A percentile compares a stretch with the other conserved stretches of the same genome.
These are phyloP conservation scores for Epizoanthus fatuus DNA, from an alignment of 92 coral and sea anemone species.

Conservation along the genomic window DNA sequence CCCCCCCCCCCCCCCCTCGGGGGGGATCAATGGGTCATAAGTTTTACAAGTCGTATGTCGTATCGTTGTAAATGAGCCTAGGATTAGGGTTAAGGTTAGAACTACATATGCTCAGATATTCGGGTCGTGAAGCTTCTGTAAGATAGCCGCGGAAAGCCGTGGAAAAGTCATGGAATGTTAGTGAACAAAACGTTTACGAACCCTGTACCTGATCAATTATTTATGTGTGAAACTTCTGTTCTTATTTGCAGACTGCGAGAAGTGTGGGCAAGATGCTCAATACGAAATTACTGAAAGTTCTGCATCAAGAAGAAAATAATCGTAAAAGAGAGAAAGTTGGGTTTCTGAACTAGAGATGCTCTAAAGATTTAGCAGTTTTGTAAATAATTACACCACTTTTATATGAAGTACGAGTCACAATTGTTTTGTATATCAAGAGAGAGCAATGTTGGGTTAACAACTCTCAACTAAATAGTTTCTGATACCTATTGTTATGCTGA, in stretches of 20 bases:
- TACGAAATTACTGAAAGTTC: slow-evolving; percentile 78
- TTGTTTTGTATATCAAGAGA: too few species aligned
- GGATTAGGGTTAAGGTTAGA: too few species aligned
- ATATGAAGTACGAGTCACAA: too few species aligned
- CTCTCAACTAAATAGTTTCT: too few species aligned
- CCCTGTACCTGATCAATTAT: background rate
- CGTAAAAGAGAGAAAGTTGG: slow-evolving; percentile 87
- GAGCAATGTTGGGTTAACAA: too few species aligned
- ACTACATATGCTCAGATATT: too few species aligned
- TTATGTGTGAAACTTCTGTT: background rate
- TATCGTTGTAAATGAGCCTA: too few species aligned
- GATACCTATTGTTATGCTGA: too few species aligned
- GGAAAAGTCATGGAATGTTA: background rate
- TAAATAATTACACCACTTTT: background rate
- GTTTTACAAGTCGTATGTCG: too few species aligned
- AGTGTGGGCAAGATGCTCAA: slow-evolving; percentile 85
- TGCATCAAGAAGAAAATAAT: slow-evolving; percentile 78
- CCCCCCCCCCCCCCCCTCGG: background rate
- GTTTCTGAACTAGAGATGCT: slow-evolving; percentile 66
- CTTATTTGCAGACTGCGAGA: slow-evolving; percentile 79
- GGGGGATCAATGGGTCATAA: too few species aligned
- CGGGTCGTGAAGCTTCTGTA: too few species aligned
- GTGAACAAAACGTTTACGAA: background rate
- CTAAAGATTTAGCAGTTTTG: background rate
- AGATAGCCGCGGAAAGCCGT: too few species aligned